A percentile compares a stretch with the other conserved stretches of the same genome.
Evolutionary conservation across 2,797 vertebrate species (phyloP).

Genomic region (Tokudaia tokunoshimensis): DNA sequence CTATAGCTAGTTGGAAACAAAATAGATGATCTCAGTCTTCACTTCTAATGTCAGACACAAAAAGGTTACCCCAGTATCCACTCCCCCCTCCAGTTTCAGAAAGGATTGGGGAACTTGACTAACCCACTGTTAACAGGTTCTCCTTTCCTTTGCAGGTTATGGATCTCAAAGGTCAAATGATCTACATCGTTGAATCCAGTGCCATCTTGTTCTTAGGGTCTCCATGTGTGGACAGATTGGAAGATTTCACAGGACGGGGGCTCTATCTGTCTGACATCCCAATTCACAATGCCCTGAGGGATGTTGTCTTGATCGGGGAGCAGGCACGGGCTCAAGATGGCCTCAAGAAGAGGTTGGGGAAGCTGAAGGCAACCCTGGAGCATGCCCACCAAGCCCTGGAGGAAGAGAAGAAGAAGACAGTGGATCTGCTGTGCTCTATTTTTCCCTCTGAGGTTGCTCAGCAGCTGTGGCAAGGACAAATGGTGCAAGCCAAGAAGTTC

Average conservation of each 20-base stretch:
- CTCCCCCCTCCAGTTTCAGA: neutral
- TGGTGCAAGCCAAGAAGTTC: slow-evolving; percentile 98
- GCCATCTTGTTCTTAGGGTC: slow-evolving; percentile 97
- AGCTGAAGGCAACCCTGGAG: slow-evolving; percentile 97
- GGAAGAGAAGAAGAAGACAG: slow-evolving; percentile 98
- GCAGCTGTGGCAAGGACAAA: slow-evolving; percentile 98
- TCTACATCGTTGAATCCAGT: slow-evolving; percentile 96
- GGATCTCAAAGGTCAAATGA: slow-evolving; percentile 99
- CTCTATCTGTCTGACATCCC: slow-evolving; percentile 99
- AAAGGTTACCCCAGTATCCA: neutral
- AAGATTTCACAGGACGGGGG: slow-evolving; percentile 97
- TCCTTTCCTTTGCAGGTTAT: slow-evolving; percentile 91
- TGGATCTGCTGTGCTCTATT: slow-evolving; percentile 97
- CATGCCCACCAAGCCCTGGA: slow-evolving; percentile 96
- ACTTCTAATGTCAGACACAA: neutral
- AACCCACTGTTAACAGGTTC: neutral
- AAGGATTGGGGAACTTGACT: neutral
- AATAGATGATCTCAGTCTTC: neutral
- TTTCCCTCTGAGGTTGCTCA: slow-evolving; percentile 97
- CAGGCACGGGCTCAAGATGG: slow-evolving; percentile 98
- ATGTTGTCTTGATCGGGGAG: slow-evolving; percentile 98
- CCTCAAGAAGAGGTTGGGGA: slow-evolving; percentile 97
- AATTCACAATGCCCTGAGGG: slow-evolving; percentile 96
- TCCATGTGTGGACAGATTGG: slow-evolving; percentile 96
- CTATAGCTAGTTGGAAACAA: neutral